Percentiles rank a stretch among this genome's conserved stretches.
These are phyloP conservation scores for Limnephilus auricula DNA, from an alignment of 2,888 invertebrate genomes.

Conservation along the genomic window DNA sequence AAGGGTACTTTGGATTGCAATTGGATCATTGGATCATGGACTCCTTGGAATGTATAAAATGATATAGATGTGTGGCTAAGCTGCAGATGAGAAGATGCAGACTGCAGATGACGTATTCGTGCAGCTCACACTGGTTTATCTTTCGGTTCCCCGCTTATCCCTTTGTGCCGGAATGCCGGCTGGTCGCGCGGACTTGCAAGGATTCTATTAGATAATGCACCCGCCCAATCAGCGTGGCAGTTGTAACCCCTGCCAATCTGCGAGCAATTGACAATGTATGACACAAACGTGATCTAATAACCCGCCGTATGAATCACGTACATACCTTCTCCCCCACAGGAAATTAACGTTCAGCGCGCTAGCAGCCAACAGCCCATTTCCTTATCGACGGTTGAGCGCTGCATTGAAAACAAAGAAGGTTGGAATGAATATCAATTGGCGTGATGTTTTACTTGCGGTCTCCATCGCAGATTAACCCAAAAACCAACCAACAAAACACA, in stretches of 20 bases:
- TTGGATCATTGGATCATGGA: not conserved
- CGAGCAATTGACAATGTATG: not conserved
- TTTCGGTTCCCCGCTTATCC: not conserved
- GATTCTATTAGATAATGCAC: not conserved
- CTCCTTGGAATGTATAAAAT: not conserved
- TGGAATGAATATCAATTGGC: conserved; percentile 26
- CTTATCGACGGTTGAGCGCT: conserved; percentile 4
- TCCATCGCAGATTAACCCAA: not conserved
- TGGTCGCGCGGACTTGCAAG: not conserved
- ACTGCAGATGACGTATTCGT: not conserved
- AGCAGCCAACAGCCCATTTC: conserved; percentile 22
- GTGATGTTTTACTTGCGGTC: not conserved
- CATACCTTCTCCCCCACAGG: conserved; percentile 29
- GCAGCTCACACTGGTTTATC: too few relatives aligned
- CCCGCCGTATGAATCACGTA: not conserved
- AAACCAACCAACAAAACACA: not conserved
- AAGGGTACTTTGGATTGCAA: not conserved
- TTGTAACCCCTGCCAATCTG: not conserved
- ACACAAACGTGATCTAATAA: conserved; percentile 6
- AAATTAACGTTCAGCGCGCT: conserved; percentile 25
- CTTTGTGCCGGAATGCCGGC: not conserved
- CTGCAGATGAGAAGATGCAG: too few relatives aligned
- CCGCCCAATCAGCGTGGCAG: not conserved
- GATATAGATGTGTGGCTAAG: not conserved
- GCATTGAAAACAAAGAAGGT: conserved; percentile 16